Conservation (phyloP, 2,888 invertebrate species). For the Drosophila rellima region DNA sequence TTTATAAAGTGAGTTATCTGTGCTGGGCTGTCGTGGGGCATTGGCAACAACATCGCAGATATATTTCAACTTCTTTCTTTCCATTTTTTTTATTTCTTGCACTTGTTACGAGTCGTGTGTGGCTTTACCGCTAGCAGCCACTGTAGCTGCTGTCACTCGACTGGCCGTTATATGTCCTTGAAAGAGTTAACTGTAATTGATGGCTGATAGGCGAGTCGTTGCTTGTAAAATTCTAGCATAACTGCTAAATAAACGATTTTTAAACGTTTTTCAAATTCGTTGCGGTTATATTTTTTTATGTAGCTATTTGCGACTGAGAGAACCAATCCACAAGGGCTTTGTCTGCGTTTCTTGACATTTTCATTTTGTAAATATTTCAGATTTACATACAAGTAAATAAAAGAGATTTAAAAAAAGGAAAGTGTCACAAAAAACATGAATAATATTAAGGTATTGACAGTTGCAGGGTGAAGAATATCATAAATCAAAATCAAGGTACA, state of each 20-base stretch:
- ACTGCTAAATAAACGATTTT: neutral
- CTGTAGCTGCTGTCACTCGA: conserved; percentile 60
- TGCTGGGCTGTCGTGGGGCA: conserved; percentile 68
- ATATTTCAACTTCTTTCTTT: conserved; percentile 13
- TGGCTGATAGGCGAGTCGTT: conserved; percentile 26
- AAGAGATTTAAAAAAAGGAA: conserved; percentile 13
- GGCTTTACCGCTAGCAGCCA: conserved; percentile 60
- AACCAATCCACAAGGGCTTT: neutral
- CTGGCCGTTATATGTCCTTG: conserved; percentile 73
- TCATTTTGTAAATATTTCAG: conserved; percentile 20
- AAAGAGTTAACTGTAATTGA: conserved; percentile 71
- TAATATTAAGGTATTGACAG: conserved; percentile 47
- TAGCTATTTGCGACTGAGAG: neutral
- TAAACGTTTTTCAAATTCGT: neutral
- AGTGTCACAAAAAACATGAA: conserved; percentile 50
- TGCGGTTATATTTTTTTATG: neutral
- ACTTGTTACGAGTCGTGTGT: conserved; percentile 47
- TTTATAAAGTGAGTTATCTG: conserved; percentile 76
- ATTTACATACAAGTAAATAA: conserved; percentile 31
- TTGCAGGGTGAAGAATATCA: conserved; percentile 5
- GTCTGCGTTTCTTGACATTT: neutral
- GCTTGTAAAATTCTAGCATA: neutral
- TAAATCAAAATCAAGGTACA: conserved; percentile 12
- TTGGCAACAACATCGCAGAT: conserved; percentile 33
- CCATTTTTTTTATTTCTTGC: conserved; percentile 26